These are phyloP conservation scores for Melitaea cinxia DNA, from an alignment of 1,140 invertebrate species.

Conservation along the genomic window DNA sequence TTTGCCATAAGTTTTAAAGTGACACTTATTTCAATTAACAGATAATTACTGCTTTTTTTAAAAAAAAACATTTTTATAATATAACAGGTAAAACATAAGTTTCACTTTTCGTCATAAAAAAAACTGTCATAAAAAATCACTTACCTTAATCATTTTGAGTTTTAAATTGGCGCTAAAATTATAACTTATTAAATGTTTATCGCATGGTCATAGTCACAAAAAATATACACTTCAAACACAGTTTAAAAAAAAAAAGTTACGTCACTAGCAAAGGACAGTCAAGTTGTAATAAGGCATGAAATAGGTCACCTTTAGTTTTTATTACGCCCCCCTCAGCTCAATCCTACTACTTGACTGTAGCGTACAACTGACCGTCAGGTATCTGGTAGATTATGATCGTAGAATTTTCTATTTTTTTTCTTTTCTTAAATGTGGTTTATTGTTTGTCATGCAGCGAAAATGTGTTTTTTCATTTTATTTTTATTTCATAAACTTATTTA, in stretches of 20 bases:
- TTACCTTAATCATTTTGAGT: constrained; percentile 28
- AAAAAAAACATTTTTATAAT: no score
- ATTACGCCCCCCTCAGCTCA: constrained; percentile 53
- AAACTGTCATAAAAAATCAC: constrained; percentile 5
- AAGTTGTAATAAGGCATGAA: constrained; percentile 51
- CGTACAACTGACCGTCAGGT: neutral
- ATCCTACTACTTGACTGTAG: constrained; percentile 6
- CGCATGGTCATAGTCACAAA: constrained; percentile 20
- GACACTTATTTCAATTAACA: no score
- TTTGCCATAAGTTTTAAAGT: no score
- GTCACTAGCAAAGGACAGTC: constrained; percentile 26
- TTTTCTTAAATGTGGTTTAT: neutral
- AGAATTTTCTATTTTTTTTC: neutral
- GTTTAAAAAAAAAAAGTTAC: constrained; percentile 2
- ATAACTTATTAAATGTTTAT: neutral
- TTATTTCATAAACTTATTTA: neutral
- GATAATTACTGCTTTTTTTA: no score
- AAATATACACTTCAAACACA: neutral
- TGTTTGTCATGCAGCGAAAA: neutral
- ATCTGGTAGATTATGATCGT: neutral
- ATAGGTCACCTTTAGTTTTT: constrained; percentile 63
- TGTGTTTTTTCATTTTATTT: no score
- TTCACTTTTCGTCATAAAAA: no score
- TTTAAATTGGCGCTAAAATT: constrained; percentile 6
- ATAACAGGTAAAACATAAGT: no score